A percentile compares a stretch with the other conserved stretches of the same genome.
These are phyloP conservation scores for Heteromurus nitidus DNA, from an alignment of 2,888 invertebrate genomes.

Conservation along the genomic window DNA sequence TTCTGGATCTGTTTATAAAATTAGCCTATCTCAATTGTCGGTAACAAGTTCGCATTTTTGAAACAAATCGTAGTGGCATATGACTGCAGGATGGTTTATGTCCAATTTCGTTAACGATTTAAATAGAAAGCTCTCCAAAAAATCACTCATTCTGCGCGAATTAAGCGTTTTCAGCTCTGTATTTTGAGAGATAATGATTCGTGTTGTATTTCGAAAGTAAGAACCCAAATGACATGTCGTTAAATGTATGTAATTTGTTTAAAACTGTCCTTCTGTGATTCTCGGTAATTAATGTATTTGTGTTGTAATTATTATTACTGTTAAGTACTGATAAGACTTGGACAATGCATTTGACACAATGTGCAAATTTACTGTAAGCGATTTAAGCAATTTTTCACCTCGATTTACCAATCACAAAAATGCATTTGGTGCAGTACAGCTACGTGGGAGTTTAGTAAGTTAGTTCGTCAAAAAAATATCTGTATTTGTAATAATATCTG, in stretches of 20 bases:
- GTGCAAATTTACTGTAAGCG: constrained; percentile 18
- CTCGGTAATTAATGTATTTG: constrained; percentile 45
- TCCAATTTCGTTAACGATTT: neutral
- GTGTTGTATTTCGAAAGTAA: neutral
- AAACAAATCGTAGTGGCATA: constrained; percentile 36
- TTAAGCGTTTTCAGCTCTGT: neutral
- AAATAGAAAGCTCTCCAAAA: neutral
- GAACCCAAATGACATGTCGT: constrained; percentile 33
- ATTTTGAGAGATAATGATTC: neutral
- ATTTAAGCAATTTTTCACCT: constrained; percentile 1
- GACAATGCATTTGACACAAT: constrained; percentile 62
- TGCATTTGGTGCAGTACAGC: constrained; percentile 59
- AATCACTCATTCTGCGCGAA: neutral
- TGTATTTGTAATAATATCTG: neutral
- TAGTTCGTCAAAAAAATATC: neutral
- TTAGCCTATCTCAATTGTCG: constrained; percentile 49
- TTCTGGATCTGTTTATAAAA: constrained; percentile 62
- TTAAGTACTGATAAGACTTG: constrained; percentile 63
- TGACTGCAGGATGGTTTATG: constrained; percentile 55
- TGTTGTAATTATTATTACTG: constrained; percentile 31
- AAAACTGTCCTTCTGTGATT: constrained; percentile 58
- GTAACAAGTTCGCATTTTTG: constrained; percentile 22
- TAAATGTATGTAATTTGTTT: constrained; percentile 34
- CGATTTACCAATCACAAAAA: constrained; percentile 30
- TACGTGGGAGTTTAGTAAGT: constrained; percentile 18